Percentiles rank a stretch among this genome's conserved stretches.
Conservation (phyloP, 2,888 invertebrate species). For the Stratiomys singularior region DNA sequence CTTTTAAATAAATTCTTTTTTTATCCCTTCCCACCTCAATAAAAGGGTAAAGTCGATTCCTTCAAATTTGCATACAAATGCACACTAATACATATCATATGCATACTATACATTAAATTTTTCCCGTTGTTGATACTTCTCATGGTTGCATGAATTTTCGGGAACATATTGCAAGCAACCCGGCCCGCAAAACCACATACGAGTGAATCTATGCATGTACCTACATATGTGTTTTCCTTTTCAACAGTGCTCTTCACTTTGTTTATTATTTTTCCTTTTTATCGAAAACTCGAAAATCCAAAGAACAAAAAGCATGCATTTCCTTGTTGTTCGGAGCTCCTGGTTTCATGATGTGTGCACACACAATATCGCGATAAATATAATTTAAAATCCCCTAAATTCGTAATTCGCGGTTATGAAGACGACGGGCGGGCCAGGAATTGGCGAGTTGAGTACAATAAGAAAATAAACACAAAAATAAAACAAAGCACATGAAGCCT, state of each 20-base stretch:
- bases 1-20: slow-evolving; percentile 2
- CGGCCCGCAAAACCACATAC: not conserved
- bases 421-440: not conserved
- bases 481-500: too few relatives aligned
- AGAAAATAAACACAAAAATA: not conserved
- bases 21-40: too few relatives aligned
- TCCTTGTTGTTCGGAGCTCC: not conserved
- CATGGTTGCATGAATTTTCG: too few relatives aligned
- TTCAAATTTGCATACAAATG: not conserved
- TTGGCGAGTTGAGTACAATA: not conserved
- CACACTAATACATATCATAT: not conserved
- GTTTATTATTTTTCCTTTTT: too few relatives aligned
- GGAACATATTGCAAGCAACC: not conserved
- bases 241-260: not conserved
- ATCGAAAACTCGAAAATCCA: too few relatives aligned
- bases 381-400: slow-evolving; percentile 37
- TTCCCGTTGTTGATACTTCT: too few relatives aligned
- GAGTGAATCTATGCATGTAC: not conserved
- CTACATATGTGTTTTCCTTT: not conserved
- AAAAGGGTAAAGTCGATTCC: too few relatives aligned
- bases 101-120: not conserved
- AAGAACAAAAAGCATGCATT: too few relatives aligned
- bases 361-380: slow-evolving; percentile 42
- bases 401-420: slow-evolving; percentile 7
- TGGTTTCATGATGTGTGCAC: slow-evolving; percentile 27